A percentile compares a stretch with the other conserved stretches of the same genome.
Evolutionary conservation across 2,113 vertebrate genomes (phyloP).

Genomic region (Caloenas nicobarica): DNA sequence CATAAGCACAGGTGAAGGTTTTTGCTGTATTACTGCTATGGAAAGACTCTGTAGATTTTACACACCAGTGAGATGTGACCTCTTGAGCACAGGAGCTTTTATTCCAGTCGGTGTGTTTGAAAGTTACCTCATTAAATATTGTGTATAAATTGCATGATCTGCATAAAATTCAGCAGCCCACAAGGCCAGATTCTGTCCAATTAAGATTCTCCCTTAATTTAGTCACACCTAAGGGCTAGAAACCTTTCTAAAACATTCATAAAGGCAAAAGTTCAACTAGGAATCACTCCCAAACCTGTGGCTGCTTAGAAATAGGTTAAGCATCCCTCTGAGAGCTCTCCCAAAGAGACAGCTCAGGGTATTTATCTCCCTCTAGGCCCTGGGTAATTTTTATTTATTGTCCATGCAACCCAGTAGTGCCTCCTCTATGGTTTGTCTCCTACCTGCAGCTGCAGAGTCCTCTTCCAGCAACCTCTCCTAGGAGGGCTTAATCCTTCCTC

Average conservation of each 20-base stretch:
- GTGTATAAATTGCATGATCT: not conserved
- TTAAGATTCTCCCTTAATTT: not conserved
- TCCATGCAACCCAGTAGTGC: not conserved
- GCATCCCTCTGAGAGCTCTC: not conserved
- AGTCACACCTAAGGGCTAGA: not conserved
- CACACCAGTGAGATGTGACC: not conserved
- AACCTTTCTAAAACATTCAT: not conserved
- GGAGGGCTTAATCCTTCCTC: not conserved
- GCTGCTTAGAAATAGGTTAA: not conserved
- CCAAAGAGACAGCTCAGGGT: not conserved
- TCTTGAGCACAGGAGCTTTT: not conserved
- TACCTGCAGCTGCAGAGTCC: not conserved
- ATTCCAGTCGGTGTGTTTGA: not conserved
- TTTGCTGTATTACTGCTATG: not conserved
- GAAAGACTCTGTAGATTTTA: not conserved
- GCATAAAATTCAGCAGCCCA: not conserved
- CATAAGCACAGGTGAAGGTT: fast-evolving
- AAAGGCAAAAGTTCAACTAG: not conserved
- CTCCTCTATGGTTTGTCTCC: not conserved
- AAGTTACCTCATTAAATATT: not conserved
- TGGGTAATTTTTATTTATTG: not conserved
- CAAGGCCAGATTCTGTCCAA: not conserved
- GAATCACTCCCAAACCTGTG: not conserved
- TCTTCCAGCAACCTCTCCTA: not conserved
- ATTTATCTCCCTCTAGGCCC: not conserved